Evolutionary conservation across 2,888 invertebrate genomes (phyloP).

Genomic region (Lycophotia porphyrea): DNA sequence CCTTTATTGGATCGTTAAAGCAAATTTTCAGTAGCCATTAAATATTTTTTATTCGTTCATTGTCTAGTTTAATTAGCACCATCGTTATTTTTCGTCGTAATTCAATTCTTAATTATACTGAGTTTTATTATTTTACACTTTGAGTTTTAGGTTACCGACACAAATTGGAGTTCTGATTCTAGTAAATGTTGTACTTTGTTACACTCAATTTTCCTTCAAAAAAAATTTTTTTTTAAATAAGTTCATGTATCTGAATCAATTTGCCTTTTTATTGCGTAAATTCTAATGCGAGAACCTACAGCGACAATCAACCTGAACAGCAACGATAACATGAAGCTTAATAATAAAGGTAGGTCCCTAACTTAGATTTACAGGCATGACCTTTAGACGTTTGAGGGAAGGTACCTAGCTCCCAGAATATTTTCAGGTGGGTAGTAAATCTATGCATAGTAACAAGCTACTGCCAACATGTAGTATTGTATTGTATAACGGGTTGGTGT

Average conservation of each 20-base stretch:
- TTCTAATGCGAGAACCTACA: neutral
- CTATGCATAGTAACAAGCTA: neutral
- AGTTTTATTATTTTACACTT: conserved; percentile 59
- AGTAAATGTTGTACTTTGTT: conserved; percentile 17
- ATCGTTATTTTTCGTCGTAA: conserved; percentile 65
- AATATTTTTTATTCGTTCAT: conserved; percentile 67
- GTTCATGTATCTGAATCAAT: neutral
- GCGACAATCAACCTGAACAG: neutral
- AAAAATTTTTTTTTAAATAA: neutral
- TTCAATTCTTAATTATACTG: conserved; percentile 64
- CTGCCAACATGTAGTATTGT: neutral
- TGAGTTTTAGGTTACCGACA: conserved; percentile 57
- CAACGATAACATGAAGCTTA: conserved; percentile 1
- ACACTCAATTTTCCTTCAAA: neutral
- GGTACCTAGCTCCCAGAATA: neutral
- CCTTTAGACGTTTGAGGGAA: conserved; percentile 4
- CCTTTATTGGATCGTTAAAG: conserved; percentile 67
- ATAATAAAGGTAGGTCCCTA: conserved; percentile 4
- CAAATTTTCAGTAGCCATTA: conserved; percentile 67
- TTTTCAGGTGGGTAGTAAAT: conserved; percentile 13
- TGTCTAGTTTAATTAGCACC: conserved; percentile 68
- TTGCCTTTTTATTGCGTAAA: neutral
- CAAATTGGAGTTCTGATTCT: conserved; percentile 48
- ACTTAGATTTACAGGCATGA: conserved; percentile 7
- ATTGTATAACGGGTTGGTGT: no score